Conservation (phyloP, 2,113 vertebrate species). For the Tinamus guttatus region DNA sequence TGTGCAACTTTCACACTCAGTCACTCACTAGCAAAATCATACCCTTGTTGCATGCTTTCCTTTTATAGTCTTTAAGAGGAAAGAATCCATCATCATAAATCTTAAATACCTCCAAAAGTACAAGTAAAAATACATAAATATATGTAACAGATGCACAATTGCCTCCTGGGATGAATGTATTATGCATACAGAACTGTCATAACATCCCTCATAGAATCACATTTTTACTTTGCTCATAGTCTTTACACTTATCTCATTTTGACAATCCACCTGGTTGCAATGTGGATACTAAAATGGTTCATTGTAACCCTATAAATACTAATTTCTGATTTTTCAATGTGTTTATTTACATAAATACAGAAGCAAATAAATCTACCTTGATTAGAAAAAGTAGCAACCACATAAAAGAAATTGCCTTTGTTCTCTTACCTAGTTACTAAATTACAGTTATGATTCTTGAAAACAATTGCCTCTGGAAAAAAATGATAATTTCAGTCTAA, state of each 20-base stretch:
- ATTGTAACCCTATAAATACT: background rate
- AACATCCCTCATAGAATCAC: slow-evolving; percentile 65
- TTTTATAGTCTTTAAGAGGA: slow-evolving; percentile 78
- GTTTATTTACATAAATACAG: background rate
- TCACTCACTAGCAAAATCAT: slow-evolving; percentile 47
- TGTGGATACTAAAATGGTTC: slow-evolving; percentile 14
- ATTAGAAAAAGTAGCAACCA: background rate
- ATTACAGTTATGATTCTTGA: background rate
- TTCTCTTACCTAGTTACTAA: background rate
- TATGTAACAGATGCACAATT: slow-evolving; percentile 80
- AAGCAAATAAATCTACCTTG: background rate
- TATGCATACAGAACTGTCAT: slow-evolving; percentile 77
- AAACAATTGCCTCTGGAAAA: background rate
- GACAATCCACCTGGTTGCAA: slow-evolving; percentile 55
- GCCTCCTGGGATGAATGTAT: slow-evolving; percentile 77
- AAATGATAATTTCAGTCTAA: background rate
- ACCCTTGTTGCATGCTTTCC: slow-evolving; percentile 72
- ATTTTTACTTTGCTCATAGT: slow-evolving; percentile 63
- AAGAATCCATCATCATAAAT: slow-evolving; percentile 78
- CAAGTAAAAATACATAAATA: slow-evolving; percentile 80
- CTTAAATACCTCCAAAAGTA: slow-evolving; percentile 76
- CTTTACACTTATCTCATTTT: slow-evolving; percentile 75
- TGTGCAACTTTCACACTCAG: background rate
- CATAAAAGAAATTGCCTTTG: background rate
- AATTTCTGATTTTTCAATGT: background rate